phyloP scores from a whole-genome alignment of 2,797 vertebrate species.

The Cercopithecus diana region DNA sequence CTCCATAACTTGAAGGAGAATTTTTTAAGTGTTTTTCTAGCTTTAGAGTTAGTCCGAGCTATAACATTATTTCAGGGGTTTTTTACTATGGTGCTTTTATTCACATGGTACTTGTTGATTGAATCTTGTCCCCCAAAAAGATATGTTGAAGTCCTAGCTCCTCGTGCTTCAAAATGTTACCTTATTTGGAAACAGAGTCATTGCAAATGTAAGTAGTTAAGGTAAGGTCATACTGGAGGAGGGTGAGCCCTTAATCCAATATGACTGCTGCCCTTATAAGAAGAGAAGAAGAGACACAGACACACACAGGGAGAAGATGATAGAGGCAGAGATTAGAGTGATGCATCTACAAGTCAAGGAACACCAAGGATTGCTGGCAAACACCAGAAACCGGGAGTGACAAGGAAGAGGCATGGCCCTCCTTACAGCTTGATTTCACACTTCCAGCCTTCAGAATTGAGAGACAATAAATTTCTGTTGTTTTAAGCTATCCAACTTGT shows the following conservation, averaged over 20 bases:
- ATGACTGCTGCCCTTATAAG: background rate
- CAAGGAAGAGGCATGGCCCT: background rate
- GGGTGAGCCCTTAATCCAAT: background rate
- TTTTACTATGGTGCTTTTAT: background rate
- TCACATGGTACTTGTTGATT: background rate
- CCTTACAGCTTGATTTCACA: background rate
- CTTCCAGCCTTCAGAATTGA: background rate
- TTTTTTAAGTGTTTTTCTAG: background rate
- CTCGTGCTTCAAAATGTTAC: background rate
- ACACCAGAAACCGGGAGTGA: background rate
- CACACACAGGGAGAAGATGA: background rate
- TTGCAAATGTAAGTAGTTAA: background rate
- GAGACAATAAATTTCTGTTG: background rate
- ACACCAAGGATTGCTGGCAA: background rate
- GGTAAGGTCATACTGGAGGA: background rate
- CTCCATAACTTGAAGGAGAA: background rate
- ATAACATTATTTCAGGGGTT: background rate
- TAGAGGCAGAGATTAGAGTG: background rate
- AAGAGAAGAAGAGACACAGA: background rate
- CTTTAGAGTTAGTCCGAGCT: background rate
- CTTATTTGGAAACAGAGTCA: background rate
- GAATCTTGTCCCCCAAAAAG: background rate
- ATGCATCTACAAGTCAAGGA: background rate
- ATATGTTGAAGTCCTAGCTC: background rate
- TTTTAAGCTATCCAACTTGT: background rate